A percentile compares a stretch with the other conserved stretches of the same genome.
phyloP scores from a whole-genome alignment of 2,113 vertebrate species.

The Piprites chloris region DNA sequence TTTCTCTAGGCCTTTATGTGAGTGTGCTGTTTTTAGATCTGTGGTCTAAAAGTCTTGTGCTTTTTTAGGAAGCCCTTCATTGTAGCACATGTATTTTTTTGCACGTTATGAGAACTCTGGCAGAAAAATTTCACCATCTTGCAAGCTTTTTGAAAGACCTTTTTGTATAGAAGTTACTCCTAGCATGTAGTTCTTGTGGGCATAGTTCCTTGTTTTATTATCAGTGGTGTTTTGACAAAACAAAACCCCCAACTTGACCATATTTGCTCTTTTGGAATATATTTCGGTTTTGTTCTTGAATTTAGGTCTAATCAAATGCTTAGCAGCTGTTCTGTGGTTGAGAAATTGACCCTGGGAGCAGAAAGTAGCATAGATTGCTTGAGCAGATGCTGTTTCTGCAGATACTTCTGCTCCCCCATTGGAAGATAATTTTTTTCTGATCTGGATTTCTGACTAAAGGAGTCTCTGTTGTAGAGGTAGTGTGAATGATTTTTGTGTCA shows the following conservation, averaged over 20 bases:
- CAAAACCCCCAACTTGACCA: not conserved
- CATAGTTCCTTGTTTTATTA: not conserved
- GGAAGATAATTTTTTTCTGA: not conserved
- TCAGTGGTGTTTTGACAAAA: not conserved
- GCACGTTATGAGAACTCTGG: not conserved
- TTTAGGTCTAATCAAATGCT: not conserved
- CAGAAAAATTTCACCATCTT: not conserved
- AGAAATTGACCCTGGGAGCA: not conserved
- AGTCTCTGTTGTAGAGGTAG: not conserved
- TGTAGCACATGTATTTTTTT: not conserved
- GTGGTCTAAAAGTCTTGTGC: not conserved
- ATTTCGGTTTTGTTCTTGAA: not conserved
- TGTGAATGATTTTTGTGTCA: not conserved
- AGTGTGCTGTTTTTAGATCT: not conserved
- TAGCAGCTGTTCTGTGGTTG: constrained; percentile 2
- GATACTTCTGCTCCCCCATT: not conserved
- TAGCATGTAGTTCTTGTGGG: not conserved
- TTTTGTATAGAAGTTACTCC: not conserved
- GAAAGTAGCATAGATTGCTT: not conserved
- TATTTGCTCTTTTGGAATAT: not conserved
- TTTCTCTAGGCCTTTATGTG: not conserved
- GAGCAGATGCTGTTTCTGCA: not conserved
- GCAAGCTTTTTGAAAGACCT: not conserved
- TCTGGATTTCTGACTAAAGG: not conserved
- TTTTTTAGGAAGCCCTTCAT: not conserved